A percentile compares a stretch with the other conserved stretches of the same genome.
Evolutionary conservation across 2,797 vertebrate species (phyloP).

Genomic region (Carapus acus): DNA sequence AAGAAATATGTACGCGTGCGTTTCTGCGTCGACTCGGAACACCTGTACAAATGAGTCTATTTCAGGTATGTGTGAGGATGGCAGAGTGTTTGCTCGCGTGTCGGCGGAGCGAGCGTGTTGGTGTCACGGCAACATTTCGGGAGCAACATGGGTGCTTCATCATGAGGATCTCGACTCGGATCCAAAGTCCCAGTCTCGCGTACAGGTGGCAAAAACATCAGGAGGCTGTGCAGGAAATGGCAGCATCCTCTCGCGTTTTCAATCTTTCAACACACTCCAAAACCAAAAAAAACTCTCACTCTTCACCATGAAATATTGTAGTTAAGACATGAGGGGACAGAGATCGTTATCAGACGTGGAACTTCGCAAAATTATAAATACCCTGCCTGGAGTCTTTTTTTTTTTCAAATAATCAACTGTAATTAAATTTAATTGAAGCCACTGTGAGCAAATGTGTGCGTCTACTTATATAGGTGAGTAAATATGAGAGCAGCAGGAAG

Average conservation of each 20-base stretch:
- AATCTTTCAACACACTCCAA: conserved; percentile 35
- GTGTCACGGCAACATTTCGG: background rate
- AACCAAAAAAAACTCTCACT: conserved; percentile 37
- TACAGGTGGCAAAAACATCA: background rate
- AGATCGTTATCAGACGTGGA: conserved; percentile 25
- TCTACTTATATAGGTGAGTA: background rate
- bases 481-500: background rate
- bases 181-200: background rate
- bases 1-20: background rate
- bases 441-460: conserved; percentile 20
- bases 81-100: background rate
- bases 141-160: background rate
- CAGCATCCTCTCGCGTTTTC: conserved; percentile 26
- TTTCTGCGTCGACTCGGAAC: background rate
- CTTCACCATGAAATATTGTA: background rate
- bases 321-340: background rate
- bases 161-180: background rate
- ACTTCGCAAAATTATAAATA: conserved; percentile 56
- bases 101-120: background rate
- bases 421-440: conserved; percentile 72
- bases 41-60: conserved; percentile 1
- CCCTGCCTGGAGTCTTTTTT: conserved; percentile 72
- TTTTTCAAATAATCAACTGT: conserved; percentile 71
- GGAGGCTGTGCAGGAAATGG: background rate
- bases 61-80: background rate